phyloP scores from a whole-genome alignment of 2,888 invertebrate species.

The Ferdinandea cuprea region DNA sequence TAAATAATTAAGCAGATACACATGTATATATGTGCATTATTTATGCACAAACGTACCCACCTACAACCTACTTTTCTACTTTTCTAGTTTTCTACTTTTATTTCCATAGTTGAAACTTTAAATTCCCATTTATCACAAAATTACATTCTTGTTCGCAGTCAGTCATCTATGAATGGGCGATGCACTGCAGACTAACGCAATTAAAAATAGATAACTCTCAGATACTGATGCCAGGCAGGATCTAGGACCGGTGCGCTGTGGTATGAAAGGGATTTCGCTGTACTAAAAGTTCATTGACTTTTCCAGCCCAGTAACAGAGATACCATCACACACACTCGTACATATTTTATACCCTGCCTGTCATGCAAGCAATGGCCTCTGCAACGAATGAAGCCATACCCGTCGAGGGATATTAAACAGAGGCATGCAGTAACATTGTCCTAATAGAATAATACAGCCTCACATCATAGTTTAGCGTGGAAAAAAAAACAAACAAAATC shows the following conservation, averaged over 20 bases:
- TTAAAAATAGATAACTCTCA: conserved; percentile 43
- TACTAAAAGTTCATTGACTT: conserved; percentile 6
- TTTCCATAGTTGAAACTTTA: not conserved
- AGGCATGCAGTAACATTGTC: not conserved
- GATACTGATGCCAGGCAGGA: conserved; percentile 20
- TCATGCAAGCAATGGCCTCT: conserved; percentile 1
- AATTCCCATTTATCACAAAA: not conserved
- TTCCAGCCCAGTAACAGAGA: not conserved
- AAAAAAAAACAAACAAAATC: conserved; percentile 5
- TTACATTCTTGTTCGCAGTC: conserved; percentile 15
- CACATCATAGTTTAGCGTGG: not conserved
- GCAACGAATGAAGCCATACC: not conserved
- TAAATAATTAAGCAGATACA: no score
- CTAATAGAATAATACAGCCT: conserved; percentile 12
- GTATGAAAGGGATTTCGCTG: no score
- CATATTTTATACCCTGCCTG: not conserved
- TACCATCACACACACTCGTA: not conserved
- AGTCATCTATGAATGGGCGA: conserved; percentile 28
- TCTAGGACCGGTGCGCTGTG: no score
- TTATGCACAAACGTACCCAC: no score
- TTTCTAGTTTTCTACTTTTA: not conserved
- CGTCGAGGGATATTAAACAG: not conserved
- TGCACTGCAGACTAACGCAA: conserved; percentile 33
- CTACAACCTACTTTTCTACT: no score
- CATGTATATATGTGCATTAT: no score